Conservation (phyloP, 2,797 vertebrate species). For the Ptychobarbus kaznakovi region DNA sequence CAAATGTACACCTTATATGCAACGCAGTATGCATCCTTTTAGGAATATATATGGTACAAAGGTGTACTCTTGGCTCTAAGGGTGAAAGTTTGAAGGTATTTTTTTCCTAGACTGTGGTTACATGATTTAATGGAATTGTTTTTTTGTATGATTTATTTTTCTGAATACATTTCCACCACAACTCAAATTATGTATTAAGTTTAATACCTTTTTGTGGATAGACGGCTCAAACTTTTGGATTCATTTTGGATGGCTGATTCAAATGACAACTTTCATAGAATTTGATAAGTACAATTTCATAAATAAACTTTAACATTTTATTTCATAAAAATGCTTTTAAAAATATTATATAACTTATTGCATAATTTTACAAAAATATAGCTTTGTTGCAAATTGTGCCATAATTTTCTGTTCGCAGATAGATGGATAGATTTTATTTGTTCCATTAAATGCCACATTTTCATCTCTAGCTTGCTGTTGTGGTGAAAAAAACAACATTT, state of each 20-base stretch:
- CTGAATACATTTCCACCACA: neutral
- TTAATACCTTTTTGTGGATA: neutral
- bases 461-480: no score
- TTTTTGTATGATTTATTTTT: no score
- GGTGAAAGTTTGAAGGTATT: no score
- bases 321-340: neutral
- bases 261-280: neutral
- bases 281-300: neutral
- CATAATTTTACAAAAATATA: neutral
- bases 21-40: neutral
- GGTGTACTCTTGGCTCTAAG: no score
- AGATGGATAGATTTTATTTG: neutral
- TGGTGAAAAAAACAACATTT: neutral
- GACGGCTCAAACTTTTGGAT: neutral
- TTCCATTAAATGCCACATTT: no score
- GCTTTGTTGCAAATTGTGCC: neutral
- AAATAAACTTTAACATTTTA: no score
- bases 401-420: neutral
- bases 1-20: neutral
- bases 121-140: no score
- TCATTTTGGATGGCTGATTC: neutral
- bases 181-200: neutral
- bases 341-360: neutral
- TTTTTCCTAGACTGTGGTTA: no score
- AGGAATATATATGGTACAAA: neutral